Percentiles rank a stretch among this genome's conserved stretches.
Conservation (phyloP, 2,797 vertebrate genomes). For the Glossophaga mutica region DNA sequence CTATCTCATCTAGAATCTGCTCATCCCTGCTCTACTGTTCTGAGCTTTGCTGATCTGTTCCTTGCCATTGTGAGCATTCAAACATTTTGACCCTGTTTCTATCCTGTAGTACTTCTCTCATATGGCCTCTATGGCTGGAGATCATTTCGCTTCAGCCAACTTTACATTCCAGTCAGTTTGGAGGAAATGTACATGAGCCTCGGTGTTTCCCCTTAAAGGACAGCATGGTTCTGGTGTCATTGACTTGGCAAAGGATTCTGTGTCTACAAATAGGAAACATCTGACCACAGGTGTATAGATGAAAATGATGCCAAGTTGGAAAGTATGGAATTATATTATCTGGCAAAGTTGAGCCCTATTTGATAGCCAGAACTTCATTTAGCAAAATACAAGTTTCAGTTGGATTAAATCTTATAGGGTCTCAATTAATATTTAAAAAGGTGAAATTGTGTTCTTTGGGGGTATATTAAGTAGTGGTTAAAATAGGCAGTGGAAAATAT, state of each 20-base stretch:
- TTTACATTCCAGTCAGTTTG: background rate
- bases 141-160: background rate
- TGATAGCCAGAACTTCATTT: background rate
- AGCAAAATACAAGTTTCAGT: constrained; percentile 13
- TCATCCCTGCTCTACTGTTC: background rate
- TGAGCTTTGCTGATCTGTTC: background rate
- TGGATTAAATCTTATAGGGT: background rate
- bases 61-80: background rate
- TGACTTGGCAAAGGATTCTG: background rate
- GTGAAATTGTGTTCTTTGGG: background rate
- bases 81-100: background rate
- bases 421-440: background rate
- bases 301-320: background rate
- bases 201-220: background rate
- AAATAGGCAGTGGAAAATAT: background rate
- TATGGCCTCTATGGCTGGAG: background rate
- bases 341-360: background rate
- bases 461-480: background rate
- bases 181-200: background rate
- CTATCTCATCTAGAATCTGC: background rate
- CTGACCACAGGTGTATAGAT: background rate
- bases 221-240: background rate
- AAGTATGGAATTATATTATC: background rate
- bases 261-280: background rate
- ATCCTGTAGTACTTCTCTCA: background rate